These are phyloP conservation scores for Ictalurus furcatus DNA, from an alignment of 2,113 vertebrate species.

Conservation along the genomic window DNA sequence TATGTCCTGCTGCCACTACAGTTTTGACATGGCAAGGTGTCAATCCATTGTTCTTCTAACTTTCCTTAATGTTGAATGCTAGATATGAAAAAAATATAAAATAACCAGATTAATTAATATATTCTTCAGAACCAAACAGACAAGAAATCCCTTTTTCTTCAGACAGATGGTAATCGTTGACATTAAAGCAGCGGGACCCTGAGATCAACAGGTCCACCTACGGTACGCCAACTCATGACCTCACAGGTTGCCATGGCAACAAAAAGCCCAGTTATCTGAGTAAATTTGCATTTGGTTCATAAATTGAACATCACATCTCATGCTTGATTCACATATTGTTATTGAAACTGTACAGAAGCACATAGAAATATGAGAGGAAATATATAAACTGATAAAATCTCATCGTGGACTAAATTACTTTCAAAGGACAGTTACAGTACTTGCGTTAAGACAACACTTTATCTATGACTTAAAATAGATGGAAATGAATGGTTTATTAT, in stretches of 20 bases:
- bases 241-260: constrained; percentile 81
- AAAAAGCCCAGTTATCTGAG: constrained; percentile 73
- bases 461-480: neutral
- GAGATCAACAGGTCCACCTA: constrained; percentile 48
- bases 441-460: neutral
- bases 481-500: neutral
- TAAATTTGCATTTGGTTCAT: constrained; percentile 46
- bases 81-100: neutral
- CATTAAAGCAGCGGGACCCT: constrained; percentile 24
- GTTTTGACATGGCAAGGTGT: neutral
- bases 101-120: neutral
- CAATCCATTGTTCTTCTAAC: neutral
- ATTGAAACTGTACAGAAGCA: neutral
- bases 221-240: constrained; percentile 64
- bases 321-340: neutral
- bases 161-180: constrained; percentile 33
- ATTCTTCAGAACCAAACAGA: neutral
- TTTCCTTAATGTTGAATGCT: neutral
- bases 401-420: neutral
- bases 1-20: neutral
- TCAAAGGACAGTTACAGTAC: neutral
- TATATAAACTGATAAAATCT: neutral
- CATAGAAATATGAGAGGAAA: neutral
- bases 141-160: neutral
- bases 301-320: constrained; percentile 34